Evolutionary conservation across 2,113 vertebrate species (phyloP).

Genomic region (Helogale parvula): DNA sequence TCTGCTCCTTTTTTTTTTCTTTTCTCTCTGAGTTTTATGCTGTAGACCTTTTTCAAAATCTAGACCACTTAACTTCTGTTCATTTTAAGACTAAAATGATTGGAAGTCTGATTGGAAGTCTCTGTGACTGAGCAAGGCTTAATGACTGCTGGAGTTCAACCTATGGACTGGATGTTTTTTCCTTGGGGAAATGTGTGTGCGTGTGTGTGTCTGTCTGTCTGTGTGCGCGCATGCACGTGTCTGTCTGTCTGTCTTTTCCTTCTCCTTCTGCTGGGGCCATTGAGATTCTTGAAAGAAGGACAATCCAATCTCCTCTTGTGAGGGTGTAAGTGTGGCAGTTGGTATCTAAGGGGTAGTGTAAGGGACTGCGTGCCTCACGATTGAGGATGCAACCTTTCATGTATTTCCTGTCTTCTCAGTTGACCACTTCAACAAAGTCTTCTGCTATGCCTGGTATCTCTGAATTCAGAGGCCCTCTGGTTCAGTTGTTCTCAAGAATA

Average conservation of each 20-base stretch:
- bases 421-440: neutral
- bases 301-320: neutral
- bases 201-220: neutral
- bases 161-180: neutral
- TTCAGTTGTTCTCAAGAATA: neutral
- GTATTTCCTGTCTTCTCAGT: neutral
- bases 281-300: neutral
- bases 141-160: neutral
- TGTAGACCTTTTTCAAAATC: neutral
- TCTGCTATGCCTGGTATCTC: neutral
- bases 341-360: fast-evolving
- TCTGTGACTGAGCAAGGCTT: neutral
- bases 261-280: no score
- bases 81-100: neutral
- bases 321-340: neutral
- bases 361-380: fast-evolving
- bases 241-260: neutral
- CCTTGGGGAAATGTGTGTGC: neutral
- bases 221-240: no score
- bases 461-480: neutral
- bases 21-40: neutral
- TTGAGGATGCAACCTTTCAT: neutral
- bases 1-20: neutral
- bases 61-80: neutral
- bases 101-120: neutral